A percentile compares a stretch with the other conserved stretches of the same genome.
Conservation (phyloP, 1,140 invertebrate genomes). For the Cydia strobilella region DNA sequence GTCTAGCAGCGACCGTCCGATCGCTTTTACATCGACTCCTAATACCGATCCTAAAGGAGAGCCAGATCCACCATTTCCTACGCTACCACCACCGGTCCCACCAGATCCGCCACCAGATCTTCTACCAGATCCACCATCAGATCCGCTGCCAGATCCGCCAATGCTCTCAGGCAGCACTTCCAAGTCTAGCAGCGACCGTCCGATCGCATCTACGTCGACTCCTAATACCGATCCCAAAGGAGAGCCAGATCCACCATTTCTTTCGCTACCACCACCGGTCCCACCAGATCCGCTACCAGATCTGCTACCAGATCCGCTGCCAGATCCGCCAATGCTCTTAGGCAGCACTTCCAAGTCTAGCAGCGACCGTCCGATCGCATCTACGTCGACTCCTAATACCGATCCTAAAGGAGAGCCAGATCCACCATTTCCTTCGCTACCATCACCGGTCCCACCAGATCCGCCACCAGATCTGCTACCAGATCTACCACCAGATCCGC, state of each 20-base stretch:
- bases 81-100: neutral
- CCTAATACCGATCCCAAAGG: no score
- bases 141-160: no score
- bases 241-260: no score
- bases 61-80: neutral
- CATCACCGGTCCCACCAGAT: neutral
- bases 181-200: no score
- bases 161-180: no score
- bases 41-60: neutral
- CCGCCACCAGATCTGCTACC: no score
- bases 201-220: no score
- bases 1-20: neutral
- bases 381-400: neutral
- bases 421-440: neutral
- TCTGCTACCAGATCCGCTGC: no score
- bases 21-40: neutral
- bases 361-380: neutral
- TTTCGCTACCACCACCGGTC: no score
- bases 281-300: no score
- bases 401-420: neutral
- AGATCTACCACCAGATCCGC: no score
- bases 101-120: neutral
- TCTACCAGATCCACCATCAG: no score
- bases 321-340: neutral
- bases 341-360: neutral